A percentile compares a stretch with the other conserved stretches of the same genome.
Evolutionary conservation across 2,797 vertebrate species (phyloP).

Genomic region (Clamator glandarius): DNA sequence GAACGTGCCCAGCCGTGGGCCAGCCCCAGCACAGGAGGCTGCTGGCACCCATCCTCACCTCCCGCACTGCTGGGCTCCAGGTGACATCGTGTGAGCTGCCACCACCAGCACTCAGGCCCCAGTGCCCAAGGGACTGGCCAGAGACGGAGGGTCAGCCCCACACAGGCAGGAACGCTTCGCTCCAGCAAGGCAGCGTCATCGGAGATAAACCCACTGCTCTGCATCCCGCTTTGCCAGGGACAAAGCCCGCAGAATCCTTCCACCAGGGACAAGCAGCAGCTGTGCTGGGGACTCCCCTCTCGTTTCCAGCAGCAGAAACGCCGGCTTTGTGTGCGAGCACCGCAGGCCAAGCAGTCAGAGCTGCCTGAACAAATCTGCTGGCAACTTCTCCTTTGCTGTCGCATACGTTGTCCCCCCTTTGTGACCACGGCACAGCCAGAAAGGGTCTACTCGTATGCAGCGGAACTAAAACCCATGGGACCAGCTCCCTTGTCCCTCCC

Average conservation of each 20-base stretch:
- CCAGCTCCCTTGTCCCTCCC: accelerated
- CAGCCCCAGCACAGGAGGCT: not conserved
- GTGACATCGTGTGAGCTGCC: not conserved
- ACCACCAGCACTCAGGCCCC: not conserved
- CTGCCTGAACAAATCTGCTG: no score
- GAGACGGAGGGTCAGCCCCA: not conserved
- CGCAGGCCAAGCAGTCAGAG: no score
- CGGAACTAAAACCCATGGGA: accelerated
- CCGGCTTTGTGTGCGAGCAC: no score
- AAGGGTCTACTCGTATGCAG: constrained; percentile 63
- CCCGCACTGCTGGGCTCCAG: not conserved
- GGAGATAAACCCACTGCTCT: no score
- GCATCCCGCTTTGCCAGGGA: no score
- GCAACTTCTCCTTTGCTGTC: no score
- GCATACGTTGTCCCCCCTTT: no score
- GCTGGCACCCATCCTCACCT: not conserved
- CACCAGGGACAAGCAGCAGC: no score
- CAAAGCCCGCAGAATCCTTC: no score
- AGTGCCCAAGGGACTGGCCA: not conserved
- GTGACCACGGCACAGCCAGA: no score
- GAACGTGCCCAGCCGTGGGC: not conserved
- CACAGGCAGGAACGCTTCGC: accelerated
- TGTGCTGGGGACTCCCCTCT: no score
- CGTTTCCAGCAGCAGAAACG: no score
- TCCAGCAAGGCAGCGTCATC: not conserved